Base-by-base conservation (phyloP, 2,113 vertebrate genomes). In the Benitochromis conjunctus region DNA sequence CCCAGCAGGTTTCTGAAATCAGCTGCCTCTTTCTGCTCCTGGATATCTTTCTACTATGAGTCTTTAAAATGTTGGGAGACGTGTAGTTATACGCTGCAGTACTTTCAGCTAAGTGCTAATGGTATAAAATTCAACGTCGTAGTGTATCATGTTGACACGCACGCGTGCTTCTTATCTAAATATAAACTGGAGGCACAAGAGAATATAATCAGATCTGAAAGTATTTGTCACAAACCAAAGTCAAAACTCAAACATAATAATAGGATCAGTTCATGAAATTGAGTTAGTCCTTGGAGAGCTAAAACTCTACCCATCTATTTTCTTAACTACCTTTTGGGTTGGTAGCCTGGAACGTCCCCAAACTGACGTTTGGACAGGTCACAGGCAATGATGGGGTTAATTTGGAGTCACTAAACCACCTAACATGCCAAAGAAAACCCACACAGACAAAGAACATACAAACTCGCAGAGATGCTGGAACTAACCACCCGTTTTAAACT, bases 11-110 rank as follows among this genome's bases (percentile, higher is more conserved):
- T 29, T 80, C 69, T 87, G 48, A 88, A 91, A 93, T 94, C 91
- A 95, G 90, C 92, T 94, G 92, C 80, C 69, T 78, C 9, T 53
- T 81, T 91, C 66, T 69, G 36, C 16, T 48, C 29, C 7, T 53
- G 6, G n/a, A 74, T 38, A 38, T 46, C 69, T 29, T 43, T 78
- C 24, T 18, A 64, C 18, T 31, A 3, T 1, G 2, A 53, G 71
- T 76, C 46, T 76, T 7, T 53, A 34, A 53, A 76, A 76, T 76
- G 71, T 53, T 53, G 29, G 18, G 18, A 76, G 46, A 53, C 6
- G 6, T 76, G 69, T 76, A 71, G 41, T 29, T 74, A 76, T 29
- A 29, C 69, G 51, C 24, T 51, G 69, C 29, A 34, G 26, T n/a
- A 9, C 18, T 31, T 76, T 31, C 71, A 53, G 4, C 69, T 74